phyloP scores from a whole-genome alignment of 2,797 vertebrate species.

The Austrolebias charrua region DNA sequence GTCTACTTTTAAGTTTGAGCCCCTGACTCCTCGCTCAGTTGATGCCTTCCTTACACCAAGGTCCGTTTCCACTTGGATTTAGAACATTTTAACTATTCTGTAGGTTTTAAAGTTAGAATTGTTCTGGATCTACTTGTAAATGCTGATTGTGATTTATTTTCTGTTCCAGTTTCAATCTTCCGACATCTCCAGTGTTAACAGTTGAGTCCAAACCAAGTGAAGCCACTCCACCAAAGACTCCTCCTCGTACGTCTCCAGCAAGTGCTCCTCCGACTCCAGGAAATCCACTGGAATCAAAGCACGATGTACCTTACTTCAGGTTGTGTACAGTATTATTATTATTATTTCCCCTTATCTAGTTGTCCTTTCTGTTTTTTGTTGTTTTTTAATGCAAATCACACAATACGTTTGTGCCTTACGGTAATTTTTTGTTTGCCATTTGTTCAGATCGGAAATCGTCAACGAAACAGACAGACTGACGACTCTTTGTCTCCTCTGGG shows the following conservation, averaged over 20 bases:
- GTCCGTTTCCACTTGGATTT: constrained; percentile 39
- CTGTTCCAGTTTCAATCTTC: constrained; percentile 43
- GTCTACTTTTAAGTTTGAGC: constrained; percentile 78
- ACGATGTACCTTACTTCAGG: constrained; percentile 80
- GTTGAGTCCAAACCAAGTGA: constrained; percentile 13
- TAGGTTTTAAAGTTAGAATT: background rate
- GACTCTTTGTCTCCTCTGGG: constrained; percentile 81
- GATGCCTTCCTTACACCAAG: constrained; percentile 81
- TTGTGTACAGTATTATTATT: constrained; percentile 35
- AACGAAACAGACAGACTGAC: constrained; percentile 80
- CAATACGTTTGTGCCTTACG: background rate
- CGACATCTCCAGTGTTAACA: constrained; percentile 17
- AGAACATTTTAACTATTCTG: background rate
- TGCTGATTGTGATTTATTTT: constrained; percentile 1
- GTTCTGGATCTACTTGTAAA: constrained; percentile 2
- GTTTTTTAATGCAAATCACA: background rate
- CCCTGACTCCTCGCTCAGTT: constrained; percentile 84
- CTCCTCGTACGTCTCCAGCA: background rate
- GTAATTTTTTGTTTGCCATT: background rate
- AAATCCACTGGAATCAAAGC: constrained; percentile 60
- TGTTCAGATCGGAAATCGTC: constrained; percentile 78
- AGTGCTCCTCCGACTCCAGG: constrained; percentile 7
- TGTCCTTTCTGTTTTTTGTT: background rate
- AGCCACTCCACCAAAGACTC: constrained; percentile 23
- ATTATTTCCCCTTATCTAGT: background rate